These are phyloP conservation scores for Anabacerthia variegaticeps DNA, from an alignment of 2,797 vertebrate genomes.

Conservation along the genomic window DNA sequence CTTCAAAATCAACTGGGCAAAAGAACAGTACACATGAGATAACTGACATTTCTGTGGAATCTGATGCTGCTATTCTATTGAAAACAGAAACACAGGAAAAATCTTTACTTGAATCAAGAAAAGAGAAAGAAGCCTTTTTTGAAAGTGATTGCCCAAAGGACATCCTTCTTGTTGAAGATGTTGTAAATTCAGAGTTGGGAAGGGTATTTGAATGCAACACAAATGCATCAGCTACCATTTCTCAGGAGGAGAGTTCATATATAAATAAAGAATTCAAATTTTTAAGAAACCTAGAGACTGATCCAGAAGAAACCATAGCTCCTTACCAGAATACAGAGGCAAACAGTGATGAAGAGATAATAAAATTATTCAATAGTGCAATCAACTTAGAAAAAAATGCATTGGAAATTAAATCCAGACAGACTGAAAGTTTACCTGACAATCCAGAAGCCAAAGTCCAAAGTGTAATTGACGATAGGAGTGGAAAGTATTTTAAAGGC, in stretches of 20 bases:
- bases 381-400: slow-evolving; percentile 51
- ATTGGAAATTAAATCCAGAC: slow-evolving; percentile 64
- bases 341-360: slow-evolving; percentile 39
- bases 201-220: neutral
- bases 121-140: slow-evolving; percentile 4
- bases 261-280: neutral
- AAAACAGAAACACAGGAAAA: slow-evolving; percentile 13
- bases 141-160: neutral
- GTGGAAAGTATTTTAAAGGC: slow-evolving; percentile 11
- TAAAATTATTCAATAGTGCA: slow-evolving; percentile 32
- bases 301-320: neutral
- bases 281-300: slow-evolving; percentile 9
- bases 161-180: neutral
- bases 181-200: neutral
- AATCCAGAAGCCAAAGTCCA: neutral
- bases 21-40: neutral
- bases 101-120: neutral
- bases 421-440: slow-evolving; percentile 22
- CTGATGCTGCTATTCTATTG: neutral
- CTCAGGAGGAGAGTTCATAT: neutral
- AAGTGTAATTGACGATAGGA: neutral
- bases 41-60: neutral
- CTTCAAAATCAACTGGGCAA: neutral
- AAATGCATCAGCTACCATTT: neutral
- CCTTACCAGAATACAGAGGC: neutral